Evolutionary conservation across 2,797 vertebrate genomes (phyloP).

Genomic region (Mus caroli): DNA sequence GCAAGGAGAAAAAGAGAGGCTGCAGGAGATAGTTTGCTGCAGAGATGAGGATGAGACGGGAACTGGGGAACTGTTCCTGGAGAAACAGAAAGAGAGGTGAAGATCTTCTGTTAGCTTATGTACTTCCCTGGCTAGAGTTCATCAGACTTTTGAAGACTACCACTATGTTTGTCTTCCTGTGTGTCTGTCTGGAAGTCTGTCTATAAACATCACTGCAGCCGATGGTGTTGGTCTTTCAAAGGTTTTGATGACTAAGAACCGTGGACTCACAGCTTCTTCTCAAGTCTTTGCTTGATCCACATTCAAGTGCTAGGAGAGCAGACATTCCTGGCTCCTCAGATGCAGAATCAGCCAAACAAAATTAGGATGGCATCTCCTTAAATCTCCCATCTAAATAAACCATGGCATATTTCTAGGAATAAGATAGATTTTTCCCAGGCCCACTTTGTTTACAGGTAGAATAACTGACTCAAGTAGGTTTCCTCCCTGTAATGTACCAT

Average conservation of each 20-base stretch:
- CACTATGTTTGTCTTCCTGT: not conserved
- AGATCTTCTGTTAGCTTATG: not conserved
- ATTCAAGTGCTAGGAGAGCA: constrained; percentile 43
- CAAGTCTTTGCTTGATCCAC: constrained; percentile 32
- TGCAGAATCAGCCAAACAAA: constrained; percentile 52
- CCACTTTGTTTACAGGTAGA: constrained; percentile 74
- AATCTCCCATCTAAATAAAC: constrained; percentile 17
- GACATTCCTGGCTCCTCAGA: constrained; percentile 44
- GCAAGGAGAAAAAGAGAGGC: not conserved
- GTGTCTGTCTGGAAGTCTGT: not conserved
- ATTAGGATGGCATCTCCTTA: constrained; percentile 51
- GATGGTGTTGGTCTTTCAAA: not conserved
- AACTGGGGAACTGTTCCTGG: not conserved
- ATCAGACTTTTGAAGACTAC: not conserved
- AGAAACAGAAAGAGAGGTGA: not conserved
- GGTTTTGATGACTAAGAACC: constrained; percentile 13
- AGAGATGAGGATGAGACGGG: not conserved
- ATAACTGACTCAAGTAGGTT: constrained; percentile 47
- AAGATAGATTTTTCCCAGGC: constrained; percentile 55
- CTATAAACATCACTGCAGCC: not conserved
- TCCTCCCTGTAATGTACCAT: not conserved
- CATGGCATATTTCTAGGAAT: constrained; percentile 33
- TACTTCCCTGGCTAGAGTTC: not conserved
- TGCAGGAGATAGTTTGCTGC: not conserved
- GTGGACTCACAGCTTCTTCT: not conserved